Conservation (phyloP, 2,113 vertebrate species). For the Hippocampus guttulatus region DNA sequence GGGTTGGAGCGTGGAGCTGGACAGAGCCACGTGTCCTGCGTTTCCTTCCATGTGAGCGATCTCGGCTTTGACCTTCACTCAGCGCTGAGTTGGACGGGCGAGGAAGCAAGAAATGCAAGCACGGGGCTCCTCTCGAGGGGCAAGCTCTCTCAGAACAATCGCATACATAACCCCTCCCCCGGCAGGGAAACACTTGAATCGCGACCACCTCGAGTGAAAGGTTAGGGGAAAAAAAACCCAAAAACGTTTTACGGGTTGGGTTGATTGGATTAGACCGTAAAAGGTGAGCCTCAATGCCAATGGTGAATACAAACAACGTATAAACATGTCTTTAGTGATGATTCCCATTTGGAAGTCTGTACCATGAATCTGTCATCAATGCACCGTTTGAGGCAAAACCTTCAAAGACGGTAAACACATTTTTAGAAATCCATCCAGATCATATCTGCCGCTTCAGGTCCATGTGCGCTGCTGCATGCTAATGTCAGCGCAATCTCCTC, state of each 20-base stretch:
- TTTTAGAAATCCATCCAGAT: slow-evolving; percentile 62
- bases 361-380: slow-evolving; percentile 51
- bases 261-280: background rate
- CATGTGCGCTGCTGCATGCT: slow-evolving; percentile 61
- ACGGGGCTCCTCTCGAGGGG: slow-evolving; percentile 37
- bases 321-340: slow-evolving; percentile 59
- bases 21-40: slow-evolving; percentile 27
- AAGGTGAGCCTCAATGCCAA: background rate
- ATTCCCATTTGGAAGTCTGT: slow-evolving; percentile 55
- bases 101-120: slow-evolving; percentile 26
- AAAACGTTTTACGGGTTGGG: slow-evolving; percentile 7
- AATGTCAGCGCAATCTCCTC: slow-evolving; percentile 64
- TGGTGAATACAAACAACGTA: slow-evolving; percentile 24
- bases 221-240: slow-evolving; percentile 26
- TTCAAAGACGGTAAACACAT: slow-evolving; percentile 69
- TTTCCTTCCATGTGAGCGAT: slow-evolving; percentile 24
- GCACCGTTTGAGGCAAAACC: slow-evolving; percentile 58
- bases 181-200: slow-evolving; percentile 23
- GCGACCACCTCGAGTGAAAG: slow-evolving; percentile 37
- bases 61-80: slow-evolving; percentile 50
- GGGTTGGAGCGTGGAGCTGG: slow-evolving; percentile 26
- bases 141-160: slow-evolving; percentile 42
- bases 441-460: slow-evolving; percentile 47
- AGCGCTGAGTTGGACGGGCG: slow-evolving; percentile 28
- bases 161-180: slow-evolving; percentile 46